These are phyloP conservation scores for Acanthopleura granulata DNA, from an alignment of 2,888 invertebrate species.

Conservation along the genomic window DNA sequence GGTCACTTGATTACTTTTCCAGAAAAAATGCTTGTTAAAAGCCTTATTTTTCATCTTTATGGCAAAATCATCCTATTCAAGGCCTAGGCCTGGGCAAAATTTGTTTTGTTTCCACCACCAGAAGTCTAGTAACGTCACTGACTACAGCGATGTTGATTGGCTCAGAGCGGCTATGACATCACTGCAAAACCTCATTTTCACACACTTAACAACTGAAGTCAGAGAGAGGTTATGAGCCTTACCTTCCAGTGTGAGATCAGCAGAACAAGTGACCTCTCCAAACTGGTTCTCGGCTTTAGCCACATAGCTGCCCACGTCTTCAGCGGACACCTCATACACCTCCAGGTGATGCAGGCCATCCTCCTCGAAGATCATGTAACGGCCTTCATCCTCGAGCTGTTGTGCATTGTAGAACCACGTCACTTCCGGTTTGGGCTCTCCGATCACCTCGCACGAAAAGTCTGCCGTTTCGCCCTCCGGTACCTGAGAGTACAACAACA, in stretches of 20 bases:
- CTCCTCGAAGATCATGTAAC: constrained; percentile 39
- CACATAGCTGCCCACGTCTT: constrained; percentile 84
- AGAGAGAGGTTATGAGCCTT: constrained; percentile 4
- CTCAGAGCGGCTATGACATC: no score
- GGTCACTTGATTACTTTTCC: no score
- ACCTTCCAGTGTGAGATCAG: constrained; percentile 78
- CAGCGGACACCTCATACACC: constrained; percentile 76
- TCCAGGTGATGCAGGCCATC: constrained; percentile 71
- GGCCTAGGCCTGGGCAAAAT: no score
- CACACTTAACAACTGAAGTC: no score
- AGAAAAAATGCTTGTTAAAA: no score
- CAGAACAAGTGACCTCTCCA: constrained; percentile 84
- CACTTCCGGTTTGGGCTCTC: constrained; percentile 65
- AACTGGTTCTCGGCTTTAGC: constrained; percentile 81
- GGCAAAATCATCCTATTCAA: no score
- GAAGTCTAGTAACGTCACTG: no score
- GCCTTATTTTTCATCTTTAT: no score
- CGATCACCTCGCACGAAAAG: constrained; percentile 53
- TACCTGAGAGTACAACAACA: neutral
- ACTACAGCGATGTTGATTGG: no score
- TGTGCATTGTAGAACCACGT: constrained; percentile 63
- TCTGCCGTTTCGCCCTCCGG: neutral
- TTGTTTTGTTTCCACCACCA: no score
- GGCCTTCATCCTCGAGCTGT: constrained; percentile 22
- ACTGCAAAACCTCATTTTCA: no score